A percentile compares a stretch with the other conserved stretches of the same genome.
Conservation (phyloP, 2,113 vertebrate species). For the Chlorodrepanis virens region DNA sequence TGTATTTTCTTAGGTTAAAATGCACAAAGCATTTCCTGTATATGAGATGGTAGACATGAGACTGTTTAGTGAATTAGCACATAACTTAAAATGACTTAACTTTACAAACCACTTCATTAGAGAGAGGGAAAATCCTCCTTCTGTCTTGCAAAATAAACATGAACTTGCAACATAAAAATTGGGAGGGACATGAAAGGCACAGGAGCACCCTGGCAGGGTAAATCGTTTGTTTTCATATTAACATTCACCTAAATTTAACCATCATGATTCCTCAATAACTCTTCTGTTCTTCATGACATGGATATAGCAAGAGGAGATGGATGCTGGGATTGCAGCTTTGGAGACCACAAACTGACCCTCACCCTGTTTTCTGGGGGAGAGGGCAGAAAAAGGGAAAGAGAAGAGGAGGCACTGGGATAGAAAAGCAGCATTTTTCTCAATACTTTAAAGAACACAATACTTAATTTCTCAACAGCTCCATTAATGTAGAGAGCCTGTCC, state of each 20-base stretch:
- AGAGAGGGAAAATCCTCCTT: neutral
- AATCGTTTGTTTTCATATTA: neutral
- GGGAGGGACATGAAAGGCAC: neutral
- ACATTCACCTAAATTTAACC: neutral
- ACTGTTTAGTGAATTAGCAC: neutral
- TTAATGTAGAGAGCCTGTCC: neutral
- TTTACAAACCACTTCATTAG: neutral
- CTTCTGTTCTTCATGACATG: neutral
- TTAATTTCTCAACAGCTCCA: neutral
- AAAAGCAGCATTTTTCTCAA: neutral
- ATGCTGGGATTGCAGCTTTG: neutral
- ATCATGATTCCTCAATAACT: neutral
- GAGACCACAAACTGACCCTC: neutral
- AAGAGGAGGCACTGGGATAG: neutral
- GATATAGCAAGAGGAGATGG: neutral
- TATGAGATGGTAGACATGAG: neutral
- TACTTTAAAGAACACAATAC: neutral
- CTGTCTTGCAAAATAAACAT: neutral
- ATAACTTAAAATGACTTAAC: neutral
- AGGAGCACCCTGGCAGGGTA: neutral
- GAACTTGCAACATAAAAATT: rapidly evolving
- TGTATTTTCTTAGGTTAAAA: neutral
- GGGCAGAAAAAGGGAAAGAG: neutral
- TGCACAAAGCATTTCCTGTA: neutral
- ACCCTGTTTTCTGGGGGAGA: neutral